Percentiles rank a stretch among this genome's conserved stretches.
phyloP scores from a whole-genome alignment of 2,888 invertebrate species.

The Cetonia aurata region DNA sequence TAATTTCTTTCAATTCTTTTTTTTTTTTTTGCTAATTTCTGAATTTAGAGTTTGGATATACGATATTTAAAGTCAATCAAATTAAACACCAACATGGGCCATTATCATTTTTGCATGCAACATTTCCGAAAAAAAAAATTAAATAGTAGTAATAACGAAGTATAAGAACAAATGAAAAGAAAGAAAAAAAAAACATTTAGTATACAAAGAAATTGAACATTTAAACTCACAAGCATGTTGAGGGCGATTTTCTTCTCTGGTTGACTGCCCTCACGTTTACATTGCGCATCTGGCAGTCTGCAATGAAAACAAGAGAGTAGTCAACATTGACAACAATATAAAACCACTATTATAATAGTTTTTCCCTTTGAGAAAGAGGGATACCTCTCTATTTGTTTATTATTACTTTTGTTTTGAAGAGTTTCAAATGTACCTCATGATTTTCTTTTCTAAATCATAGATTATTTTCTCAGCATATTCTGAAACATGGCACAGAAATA shows the following conservation, averaged over 20 bases:
- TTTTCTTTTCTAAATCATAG: neutral
- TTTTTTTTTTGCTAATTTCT: neutral
- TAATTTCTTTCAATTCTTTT: conserved; percentile 11
- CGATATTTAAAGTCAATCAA: neutral
- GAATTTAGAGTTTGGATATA: conserved; percentile 45
- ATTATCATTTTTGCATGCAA: conserved; percentile 29
- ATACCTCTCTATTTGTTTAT: no score
- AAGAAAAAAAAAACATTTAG: conserved; percentile 45
- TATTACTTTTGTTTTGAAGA: neutral
- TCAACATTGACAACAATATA: conserved; percentile 63
- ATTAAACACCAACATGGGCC: neutral
- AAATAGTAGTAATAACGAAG: no score
- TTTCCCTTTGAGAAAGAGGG: neutral
- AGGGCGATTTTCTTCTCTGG: conserved; percentile 76
- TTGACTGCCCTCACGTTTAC: conserved; percentile 80
- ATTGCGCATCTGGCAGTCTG: conserved; percentile 83
- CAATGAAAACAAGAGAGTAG: conserved; percentile 78
- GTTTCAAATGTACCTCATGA: neutral
- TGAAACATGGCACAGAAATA: no score
- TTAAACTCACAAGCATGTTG: conserved; percentile 76
- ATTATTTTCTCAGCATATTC: neutral
- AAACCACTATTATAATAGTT: conserved; percentile 43
- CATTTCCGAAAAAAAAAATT: conserved; percentile 1
- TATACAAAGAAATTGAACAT: conserved; percentile 60
- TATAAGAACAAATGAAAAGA: neutral